Evolutionary conservation across 2,797 vertebrate species (phyloP).

Genomic region (Pelochelys cantorii): DNA sequence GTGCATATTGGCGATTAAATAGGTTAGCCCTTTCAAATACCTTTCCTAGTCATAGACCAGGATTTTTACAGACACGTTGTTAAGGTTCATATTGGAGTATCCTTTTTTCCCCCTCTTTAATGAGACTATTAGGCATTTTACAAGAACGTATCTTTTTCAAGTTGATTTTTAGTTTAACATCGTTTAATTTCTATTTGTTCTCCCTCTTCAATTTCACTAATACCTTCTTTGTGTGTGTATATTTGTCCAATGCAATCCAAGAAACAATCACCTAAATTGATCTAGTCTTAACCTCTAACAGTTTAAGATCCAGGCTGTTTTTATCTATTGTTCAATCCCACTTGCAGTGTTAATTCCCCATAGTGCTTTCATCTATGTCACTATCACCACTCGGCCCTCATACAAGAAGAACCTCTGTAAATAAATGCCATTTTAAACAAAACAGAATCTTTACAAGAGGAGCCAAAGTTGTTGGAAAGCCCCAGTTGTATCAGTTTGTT

Average conservation of each 20-base stretch:
- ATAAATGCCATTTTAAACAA: slow-evolving; percentile 85
- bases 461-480: slow-evolving; percentile 69
- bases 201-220: slow-evolving; percentile 74
- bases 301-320: slow-evolving; percentile 68
- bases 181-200: slow-evolving; percentile 80
- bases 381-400: slow-evolving; percentile 9
- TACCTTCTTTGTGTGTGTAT: slow-evolving; percentile 71
- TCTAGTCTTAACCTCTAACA: slow-evolving; percentile 79
- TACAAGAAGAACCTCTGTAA: slow-evolving; percentile 67
- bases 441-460: slow-evolving; percentile 76
- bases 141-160: slow-evolving; percentile 67
- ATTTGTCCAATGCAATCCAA: slow-evolving; percentile 80
- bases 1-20: background rate
- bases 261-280: slow-evolving; percentile 84
- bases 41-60: background rate
- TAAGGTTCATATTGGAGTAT: slow-evolving; percentile 36
- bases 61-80: background rate
- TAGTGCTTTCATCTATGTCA: slow-evolving; percentile 77
- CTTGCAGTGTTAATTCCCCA: slow-evolving; percentile 76
- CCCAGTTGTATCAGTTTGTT: slow-evolving; percentile 77
- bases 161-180: slow-evolving; percentile 71
- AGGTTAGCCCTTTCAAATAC: slow-evolving; percentile 6
- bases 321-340: slow-evolving; percentile 73
- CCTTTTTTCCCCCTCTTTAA: background rate
- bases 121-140: slow-evolving; percentile 49